A percentile compares a stretch with the other conserved stretches of the same genome.
Conservation (phyloP, 2,113 vertebrate genomes). For the Silurus meridionalis region DNA sequence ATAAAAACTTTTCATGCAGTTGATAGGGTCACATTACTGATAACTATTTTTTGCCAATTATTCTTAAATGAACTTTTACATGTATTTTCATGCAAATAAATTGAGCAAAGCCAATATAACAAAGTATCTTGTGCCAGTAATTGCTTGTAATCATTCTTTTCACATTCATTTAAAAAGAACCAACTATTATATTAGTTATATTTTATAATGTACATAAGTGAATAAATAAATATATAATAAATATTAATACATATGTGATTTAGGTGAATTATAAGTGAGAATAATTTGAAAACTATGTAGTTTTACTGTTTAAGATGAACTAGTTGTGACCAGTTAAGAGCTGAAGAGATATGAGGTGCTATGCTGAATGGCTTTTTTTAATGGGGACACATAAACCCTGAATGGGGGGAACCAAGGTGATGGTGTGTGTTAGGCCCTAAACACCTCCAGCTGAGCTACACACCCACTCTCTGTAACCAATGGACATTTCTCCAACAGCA, state of each 20-base stretch:
- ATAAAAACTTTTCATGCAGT: not conserved
- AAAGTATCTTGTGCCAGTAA: not conserved
- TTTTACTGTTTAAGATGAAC: not conserved
- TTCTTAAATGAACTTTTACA: not conserved
- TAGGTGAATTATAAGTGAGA: not conserved
- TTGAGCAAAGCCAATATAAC: not conserved
- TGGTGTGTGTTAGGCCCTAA: conserved; percentile 60
- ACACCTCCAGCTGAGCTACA: conserved; percentile 62
- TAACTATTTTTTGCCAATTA: not conserved
- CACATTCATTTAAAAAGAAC: not conserved
- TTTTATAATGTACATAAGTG: too few species aligned
- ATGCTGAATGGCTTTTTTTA: not conserved
- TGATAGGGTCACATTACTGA: not conserved
- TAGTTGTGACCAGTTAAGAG: not conserved
- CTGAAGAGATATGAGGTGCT: not conserved
- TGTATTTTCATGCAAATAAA: not conserved
- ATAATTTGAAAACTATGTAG: not conserved
- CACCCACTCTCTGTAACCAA: conserved; percentile 66
- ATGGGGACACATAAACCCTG: not conserved
- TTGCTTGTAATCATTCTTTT: not conserved
- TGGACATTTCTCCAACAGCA: conserved; percentile 48
- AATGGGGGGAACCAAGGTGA: conserved; percentile 39
- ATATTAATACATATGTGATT: not conserved
- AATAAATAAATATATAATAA: too few species aligned
- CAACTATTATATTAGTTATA: not conserved